These are phyloP conservation scores for Diplogasteroides magnus DNA, from an alignment of 1,140 invertebrate genomes.

Conservation along the genomic window DNA sequence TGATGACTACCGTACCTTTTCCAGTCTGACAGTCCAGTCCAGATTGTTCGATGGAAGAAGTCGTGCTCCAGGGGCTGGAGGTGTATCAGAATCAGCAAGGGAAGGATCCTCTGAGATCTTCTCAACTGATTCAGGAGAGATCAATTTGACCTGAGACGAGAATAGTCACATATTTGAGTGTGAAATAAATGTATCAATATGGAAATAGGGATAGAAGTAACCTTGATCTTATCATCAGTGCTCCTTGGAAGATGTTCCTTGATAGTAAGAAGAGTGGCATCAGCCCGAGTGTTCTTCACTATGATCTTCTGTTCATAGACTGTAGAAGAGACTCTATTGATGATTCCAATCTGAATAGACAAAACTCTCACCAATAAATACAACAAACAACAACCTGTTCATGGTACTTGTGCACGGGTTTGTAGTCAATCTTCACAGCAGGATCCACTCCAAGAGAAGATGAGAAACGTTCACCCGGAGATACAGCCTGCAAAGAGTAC, in stretches of 20 bases:
- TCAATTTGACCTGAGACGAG: constrained; percentile 38
- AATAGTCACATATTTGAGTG: constrained; percentile 32
- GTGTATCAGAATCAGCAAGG: constrained; percentile 17
- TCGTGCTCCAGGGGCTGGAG: constrained; percentile 28
- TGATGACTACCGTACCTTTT: no score
- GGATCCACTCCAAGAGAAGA: constrained; percentile 58
- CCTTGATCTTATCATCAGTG: constrained; percentile 59
- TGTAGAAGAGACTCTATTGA: constrained; percentile 42
- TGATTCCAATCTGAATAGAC: constrained; percentile 38
- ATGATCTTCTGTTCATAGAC: constrained; percentile 55
- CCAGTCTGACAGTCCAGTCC: constrained; percentile 54
- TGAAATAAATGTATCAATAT: constrained; percentile 11
- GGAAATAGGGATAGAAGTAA: constrained; percentile 25
- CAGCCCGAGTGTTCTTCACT: constrained; percentile 56
- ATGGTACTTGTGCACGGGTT: constrained; percentile 52
- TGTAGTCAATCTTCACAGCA: constrained; percentile 56
- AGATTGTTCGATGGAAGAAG: constrained; percentile 55
- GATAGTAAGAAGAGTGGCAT: constrained; percentile 50
- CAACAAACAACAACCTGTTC: constrained; percentile 13
- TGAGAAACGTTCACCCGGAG: constrained; percentile 56
- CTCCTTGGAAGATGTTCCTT: constrained; percentile 56
- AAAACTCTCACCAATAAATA: background rate
- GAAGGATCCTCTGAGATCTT: constrained; percentile 16
- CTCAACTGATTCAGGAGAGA: constrained; percentile 35
- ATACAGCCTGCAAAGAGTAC: constrained; percentile 53